A percentile compares a stretch with the other conserved stretches of the same genome.
Evolutionary conservation across 2,888 invertebrate genomes (phyloP).

Genomic region (Falcaria lacertinaria): DNA sequence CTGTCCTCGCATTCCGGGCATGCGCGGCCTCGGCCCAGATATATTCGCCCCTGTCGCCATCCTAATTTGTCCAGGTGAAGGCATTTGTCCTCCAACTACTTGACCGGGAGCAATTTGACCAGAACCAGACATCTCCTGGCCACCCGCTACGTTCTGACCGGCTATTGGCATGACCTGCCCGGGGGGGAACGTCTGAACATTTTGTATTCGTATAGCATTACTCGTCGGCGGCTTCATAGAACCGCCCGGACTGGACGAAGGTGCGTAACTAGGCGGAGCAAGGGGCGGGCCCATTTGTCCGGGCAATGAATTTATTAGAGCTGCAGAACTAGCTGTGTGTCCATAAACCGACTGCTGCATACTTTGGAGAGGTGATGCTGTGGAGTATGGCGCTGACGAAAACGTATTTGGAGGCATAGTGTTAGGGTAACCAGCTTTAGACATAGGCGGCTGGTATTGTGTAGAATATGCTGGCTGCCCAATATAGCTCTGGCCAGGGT

Average conservation of each 20-base stretch:
- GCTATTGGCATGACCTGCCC: slow-evolving; percentile 41
- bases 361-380: slow-evolving; percentile 59
- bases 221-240: slow-evolving; percentile 47
- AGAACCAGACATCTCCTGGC: slow-evolving; percentile 18
- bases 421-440: slow-evolving; percentile 53
- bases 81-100: slow-evolving; percentile 49
- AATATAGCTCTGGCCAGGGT: slow-evolving; percentile 51
- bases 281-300: slow-evolving; percentile 46
- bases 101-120: slow-evolving; percentile 34
- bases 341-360: slow-evolving; percentile 72
- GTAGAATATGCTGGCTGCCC: slow-evolving; percentile 44
- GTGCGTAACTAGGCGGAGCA: slow-evolving; percentile 42
- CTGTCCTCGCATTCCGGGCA: slow-evolving; percentile 50
- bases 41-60: slow-evolving; percentile 59
- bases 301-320: slow-evolving; percentile 32
- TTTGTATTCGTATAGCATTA: slow-evolving; percentile 60
- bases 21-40: slow-evolving; percentile 49
- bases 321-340: slow-evolving; percentile 32
- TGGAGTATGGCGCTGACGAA: slow-evolving; percentile 50
- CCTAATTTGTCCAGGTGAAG: slow-evolving; percentile 54
- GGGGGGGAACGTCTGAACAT: slow-evolving; percentile 64
- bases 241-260: slow-evolving; percentile 53
- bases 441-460: slow-evolving; percentile 51
- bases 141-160: slow-evolving; percentile 26
- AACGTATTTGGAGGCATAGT: slow-evolving; percentile 40